Conservation (phyloP, 2,888 invertebrate species). For the Agrotis ipsilon region DNA sequence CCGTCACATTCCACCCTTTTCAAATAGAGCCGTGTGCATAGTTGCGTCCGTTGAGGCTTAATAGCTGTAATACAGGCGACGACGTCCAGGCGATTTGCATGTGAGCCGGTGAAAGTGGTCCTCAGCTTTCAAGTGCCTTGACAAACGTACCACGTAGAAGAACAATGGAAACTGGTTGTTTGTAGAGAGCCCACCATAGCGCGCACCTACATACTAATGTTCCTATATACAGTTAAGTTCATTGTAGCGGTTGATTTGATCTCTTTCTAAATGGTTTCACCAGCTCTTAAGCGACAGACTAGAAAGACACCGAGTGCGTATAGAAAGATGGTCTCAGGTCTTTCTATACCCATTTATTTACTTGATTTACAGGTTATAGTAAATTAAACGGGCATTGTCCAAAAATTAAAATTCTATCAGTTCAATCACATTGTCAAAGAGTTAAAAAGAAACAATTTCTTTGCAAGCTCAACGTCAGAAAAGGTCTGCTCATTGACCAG, state of each 20-base stretch:
- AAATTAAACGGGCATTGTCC: constrained; percentile 50
- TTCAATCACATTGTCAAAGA: constrained; percentile 48
- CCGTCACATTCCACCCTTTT: constrained; percentile 50
- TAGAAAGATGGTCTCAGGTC: too few relatives aligned
- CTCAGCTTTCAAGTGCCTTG: constrained; percentile 72
- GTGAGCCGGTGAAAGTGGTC: constrained; percentile 79
- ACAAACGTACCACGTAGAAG: constrained; percentile 68
- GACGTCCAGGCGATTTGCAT: constrained; percentile 75
- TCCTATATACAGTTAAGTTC: constrained; percentile 63
- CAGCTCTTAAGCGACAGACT: constrained; percentile 3
- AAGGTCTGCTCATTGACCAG: constrained; percentile 56
- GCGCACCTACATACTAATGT: constrained; percentile 66
- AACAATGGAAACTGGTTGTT: constrained; percentile 73
- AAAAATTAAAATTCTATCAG: constrained; percentile 51
- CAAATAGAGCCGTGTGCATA: constrained; percentile 48
- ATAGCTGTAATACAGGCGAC: constrained; percentile 66
- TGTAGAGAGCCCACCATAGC: constrained; percentile 67
- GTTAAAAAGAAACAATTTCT: constrained; percentile 55
- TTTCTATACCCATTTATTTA: constrained; percentile 20
- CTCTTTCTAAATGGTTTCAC: constrained; percentile 48
- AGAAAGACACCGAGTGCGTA: neutral
- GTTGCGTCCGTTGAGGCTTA: constrained; percentile 54
- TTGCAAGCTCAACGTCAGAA: constrained; percentile 54
- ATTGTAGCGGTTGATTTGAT: constrained; percentile 57
- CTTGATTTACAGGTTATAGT: constrained; percentile 44